Evolutionary conservation across 2,888 invertebrate species (phyloP), one percentile per base, ranked within the genome.

Genomic region (Pardosa pseudoannulata): DNA sequence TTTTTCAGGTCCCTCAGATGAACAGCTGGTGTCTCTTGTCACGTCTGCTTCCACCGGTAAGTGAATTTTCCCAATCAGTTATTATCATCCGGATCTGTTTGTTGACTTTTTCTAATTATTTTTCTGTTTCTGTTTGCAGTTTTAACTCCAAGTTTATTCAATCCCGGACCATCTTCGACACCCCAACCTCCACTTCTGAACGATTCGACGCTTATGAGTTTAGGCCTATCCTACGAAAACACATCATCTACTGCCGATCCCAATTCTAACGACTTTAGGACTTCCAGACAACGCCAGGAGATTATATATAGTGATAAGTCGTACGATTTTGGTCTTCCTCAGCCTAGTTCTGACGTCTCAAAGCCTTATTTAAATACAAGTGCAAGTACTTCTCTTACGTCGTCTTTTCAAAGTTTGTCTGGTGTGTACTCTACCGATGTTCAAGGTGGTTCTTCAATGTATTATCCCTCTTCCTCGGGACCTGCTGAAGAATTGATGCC

Each of bases 141-240:
- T 9, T 75, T 70, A 27, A 70, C 81, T 5, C 41, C 81, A 13
- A 70, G 41, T n/a, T 9, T 81, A n/a, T 79, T 73, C 64, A 73
- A 36, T 29, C 68, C 68, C 6, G 67, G 50, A 7, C 67, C 78
- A 13, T 50, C 36, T 31, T 65, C 56, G 11, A 13, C 50, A 23
- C n/a, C 67, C 2, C 29, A 72, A 64, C 79, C 68, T 7, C 70
- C 29, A 5, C 64, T 74, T n/a, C 36, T 46, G 31, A 71, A 16
- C 13, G 73, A 86, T 3, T 65, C 64, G 29, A 72, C 64, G 3
- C 56, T 74, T 11, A n/a, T 72, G 31, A 56, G 23, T 46, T 29
- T 76, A 7, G 85, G 68, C 13, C 39, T 86, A 27, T 41, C 65
- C 13, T 86, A 86, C 19, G 79, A 79, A 13, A 31, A 74, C 13